phyloP scores from a whole-genome alignment of 2,113 vertebrate genomes.

The Eulacestoma nigropectus region DNA sequence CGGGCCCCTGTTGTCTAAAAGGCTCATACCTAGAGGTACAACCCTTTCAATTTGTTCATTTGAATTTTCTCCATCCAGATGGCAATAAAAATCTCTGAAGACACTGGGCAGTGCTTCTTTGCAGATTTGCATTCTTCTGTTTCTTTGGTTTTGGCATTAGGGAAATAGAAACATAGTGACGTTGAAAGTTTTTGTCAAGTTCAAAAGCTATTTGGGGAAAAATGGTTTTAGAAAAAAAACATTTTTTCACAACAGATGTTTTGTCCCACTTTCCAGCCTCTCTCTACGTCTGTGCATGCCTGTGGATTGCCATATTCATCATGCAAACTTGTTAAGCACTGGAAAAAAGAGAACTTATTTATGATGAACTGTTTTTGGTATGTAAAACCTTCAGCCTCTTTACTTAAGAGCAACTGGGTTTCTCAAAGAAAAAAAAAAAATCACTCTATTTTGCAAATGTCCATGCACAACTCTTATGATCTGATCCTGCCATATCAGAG shows the following conservation, averaged over 20 bases:
- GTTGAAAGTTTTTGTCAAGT: not conserved
- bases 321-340: not conserved
- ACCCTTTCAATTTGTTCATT: not conserved
- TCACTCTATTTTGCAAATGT: not conserved
- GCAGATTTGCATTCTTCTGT: not conserved
- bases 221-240: not conserved
- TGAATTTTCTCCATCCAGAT: not conserved
- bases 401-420: not conserved
- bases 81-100: not conserved
- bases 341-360: not conserved
- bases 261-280: not conserved
- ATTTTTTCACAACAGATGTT: not conserved
- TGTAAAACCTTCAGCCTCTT: not conserved
- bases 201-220: not conserved
- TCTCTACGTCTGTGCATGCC: not conserved
- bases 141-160: not conserved
- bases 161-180: not conserved
- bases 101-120: not conserved
- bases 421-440: not conserved
- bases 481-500: not conserved
- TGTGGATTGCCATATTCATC: not conserved
- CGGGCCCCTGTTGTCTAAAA: not conserved
- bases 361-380: not conserved
- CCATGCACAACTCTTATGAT: not conserved
- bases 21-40: fast-evolving